A percentile compares a stretch with the other conserved stretches of the same genome.
Conservation (phyloP, 2,113 vertebrate genomes). For the Sander lucioperca region DNA sequence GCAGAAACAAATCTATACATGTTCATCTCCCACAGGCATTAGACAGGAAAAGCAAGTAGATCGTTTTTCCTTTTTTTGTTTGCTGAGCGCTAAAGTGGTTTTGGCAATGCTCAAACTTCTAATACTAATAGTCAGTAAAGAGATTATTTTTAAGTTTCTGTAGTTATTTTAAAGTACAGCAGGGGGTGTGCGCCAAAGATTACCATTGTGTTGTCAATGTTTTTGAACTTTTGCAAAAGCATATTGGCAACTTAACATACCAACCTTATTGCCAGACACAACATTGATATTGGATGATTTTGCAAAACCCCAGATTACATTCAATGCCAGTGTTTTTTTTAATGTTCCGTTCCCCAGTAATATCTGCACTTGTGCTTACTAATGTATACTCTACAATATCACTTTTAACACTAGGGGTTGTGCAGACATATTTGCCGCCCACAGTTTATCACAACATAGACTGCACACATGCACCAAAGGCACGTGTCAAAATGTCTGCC, state of each 20-base stretch:
- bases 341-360: neutral
- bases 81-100: neutral
- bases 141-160: neutral
- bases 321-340: neutral
- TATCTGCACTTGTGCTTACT: neutral
- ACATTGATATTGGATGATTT: neutral
- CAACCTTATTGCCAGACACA: neutral
- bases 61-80: neutral
- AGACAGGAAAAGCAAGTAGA: neutral
- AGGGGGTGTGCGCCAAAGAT: neutral
- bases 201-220: neutral
- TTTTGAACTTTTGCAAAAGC: neutral
- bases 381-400: neutral
- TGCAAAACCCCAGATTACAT: neutral
- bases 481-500: neutral
- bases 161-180: neutral
- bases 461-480: neutral
- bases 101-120: neutral
- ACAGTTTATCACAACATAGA: neutral
- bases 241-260: neutral
- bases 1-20: slow-evolving; percentile 56
- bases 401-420: neutral
- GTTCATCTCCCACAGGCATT: slow-evolving; percentile 26
- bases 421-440: neutral
- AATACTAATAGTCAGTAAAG: neutral